These are phyloP conservation scores for Ceratina japonica DNA, from an alignment of 1,140 invertebrate genomes.

Conservation along the genomic window DNA sequence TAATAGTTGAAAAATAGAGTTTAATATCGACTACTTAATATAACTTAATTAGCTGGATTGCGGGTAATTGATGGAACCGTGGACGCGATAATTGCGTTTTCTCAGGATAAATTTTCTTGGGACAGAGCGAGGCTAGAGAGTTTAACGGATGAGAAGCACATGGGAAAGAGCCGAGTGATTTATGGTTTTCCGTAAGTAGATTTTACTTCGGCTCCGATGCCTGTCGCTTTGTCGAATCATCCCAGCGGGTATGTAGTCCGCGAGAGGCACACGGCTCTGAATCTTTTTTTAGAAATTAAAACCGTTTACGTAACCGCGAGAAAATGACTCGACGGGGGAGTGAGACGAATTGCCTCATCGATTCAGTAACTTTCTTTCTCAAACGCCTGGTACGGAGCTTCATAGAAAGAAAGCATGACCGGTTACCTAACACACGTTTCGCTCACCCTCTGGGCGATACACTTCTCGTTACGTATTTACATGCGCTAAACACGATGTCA, in stretches of 20 bases:
- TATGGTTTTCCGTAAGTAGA: not conserved
- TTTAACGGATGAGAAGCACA: not conserved
- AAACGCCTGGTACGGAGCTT: slow-evolving; percentile 28
- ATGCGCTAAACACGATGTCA: not conserved
- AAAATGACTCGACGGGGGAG: slow-evolving; percentile 29
- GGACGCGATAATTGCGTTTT: no score
- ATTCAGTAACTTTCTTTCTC: slow-evolving; percentile 39
- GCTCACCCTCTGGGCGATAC: slow-evolving; percentile 30
- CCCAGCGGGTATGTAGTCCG: not conserved
- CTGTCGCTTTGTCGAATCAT: not conserved
- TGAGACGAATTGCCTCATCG: slow-evolving; percentile 39
- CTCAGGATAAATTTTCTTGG: no score
- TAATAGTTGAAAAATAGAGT: no score
- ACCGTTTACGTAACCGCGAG: slow-evolving; percentile 36
- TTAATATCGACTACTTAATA: no score
- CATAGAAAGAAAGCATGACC: slow-evolving; percentile 41
- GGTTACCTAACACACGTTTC: slow-evolving; percentile 39
- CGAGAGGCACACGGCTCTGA: not conserved
- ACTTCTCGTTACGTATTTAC: not conserved
- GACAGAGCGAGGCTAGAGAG: not conserved
- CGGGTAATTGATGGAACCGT: not conserved
- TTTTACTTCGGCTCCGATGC: not conserved
- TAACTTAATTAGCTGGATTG: not conserved
- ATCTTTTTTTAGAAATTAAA: slow-evolving; percentile 35
- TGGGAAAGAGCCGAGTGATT: slow-evolving; percentile 15